Base-by-base conservation (phyloP, 2,113 vertebrate genomes). In the Oreocharis arfaki region DNA sequence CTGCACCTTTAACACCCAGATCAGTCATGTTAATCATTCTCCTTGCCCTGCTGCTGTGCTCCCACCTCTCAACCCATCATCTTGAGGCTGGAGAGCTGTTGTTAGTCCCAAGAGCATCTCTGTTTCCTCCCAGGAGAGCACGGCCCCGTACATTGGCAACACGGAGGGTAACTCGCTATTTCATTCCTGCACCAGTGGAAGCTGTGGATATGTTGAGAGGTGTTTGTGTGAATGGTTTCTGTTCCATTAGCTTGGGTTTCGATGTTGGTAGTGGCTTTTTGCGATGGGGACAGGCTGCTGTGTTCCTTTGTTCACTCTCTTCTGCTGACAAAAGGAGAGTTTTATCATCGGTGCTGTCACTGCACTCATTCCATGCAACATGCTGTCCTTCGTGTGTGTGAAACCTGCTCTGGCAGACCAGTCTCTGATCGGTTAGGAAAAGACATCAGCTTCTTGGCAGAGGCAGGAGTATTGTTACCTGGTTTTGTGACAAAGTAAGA, bases 1-100 rank as follows among this genome's bases (percentile, higher is more conserved):
- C 96, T 98, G 97, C 96, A 97, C 97, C 97, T 98, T 98, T 97
- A 97, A 97, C 52, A n/a, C 94, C 96, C 96, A 97, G 94, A 97
- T 97, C 67, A 67, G 35, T 57, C 67, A 10, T 52, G 56, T 97
- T 85, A 94, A 95, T 93, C 94, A 90, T 96, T 97, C 87, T 96
- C 93, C 92, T 71, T 95, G 94, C 96, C 91, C 95, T 96, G 91
- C 92, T 97, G 87, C 95, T 93, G 75, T 53, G 94, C 87, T 97
- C 39, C 59, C 63, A 79, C 94, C 97, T 97, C 96, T 97, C 96
- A 97, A 77, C 93, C 87, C 94, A 96, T 96, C 97, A 96, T 98
- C 49, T 28, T 50, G 88, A 95, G 95, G 97, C 68, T 32, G 13
- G 87, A 96, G 94, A 96, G 81, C 89, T 94, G 86, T 55, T 53